Base-by-base conservation (phyloP, 2,797 vertebrate species). In the Xyrichtys novacula region DNA sequence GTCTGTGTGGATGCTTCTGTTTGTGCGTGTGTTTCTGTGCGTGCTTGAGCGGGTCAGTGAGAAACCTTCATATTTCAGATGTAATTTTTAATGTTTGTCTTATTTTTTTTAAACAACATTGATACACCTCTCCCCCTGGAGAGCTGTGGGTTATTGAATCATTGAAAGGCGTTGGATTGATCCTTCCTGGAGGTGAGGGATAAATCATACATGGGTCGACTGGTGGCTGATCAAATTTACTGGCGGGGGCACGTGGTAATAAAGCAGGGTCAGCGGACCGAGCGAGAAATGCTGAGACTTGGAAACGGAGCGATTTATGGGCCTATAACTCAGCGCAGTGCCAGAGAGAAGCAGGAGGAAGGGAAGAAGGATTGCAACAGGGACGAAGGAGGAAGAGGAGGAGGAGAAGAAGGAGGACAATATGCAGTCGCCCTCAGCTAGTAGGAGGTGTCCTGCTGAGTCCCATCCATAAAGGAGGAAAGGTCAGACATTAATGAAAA, bases 231-330 rank as follows among this genome's bases (percentile, higher is more conserved):
- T 76, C 62, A 80, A 76, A 92, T 92, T 86, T 88, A 89, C 80
- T 74, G 82, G 74, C 70, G 39, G 59, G 72, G 71, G 65, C 72
- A 76, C 36, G 23, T 16, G 31, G 72, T 89, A 90, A 87, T 91
- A 85, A 91, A 89, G 61, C 70, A 70, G 64, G 80, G 83, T 73
- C 78, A 84, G 73, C 64, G 40, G 83, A 84, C 80, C 80, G 80
- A 78, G 79, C 12, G 4, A 83, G 81, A 89, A 89, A 77, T 89
- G 91, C 88, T 90, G 89, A 91, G 81, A 80, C 77, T 65, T 84
- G 63, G 81, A 90, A 91, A 90, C 52, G 34, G 65, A 46, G 61
- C 73, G 52, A 85, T 91, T 87, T 81, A 89, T 85, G 60, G 71
- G 62, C 65, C 80, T 82, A 87, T 91, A 90, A 91, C 74, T 90